Evolutionary conservation across 1,140 invertebrate species (phyloP).

Genomic region (Aphelinus certus): DNA sequence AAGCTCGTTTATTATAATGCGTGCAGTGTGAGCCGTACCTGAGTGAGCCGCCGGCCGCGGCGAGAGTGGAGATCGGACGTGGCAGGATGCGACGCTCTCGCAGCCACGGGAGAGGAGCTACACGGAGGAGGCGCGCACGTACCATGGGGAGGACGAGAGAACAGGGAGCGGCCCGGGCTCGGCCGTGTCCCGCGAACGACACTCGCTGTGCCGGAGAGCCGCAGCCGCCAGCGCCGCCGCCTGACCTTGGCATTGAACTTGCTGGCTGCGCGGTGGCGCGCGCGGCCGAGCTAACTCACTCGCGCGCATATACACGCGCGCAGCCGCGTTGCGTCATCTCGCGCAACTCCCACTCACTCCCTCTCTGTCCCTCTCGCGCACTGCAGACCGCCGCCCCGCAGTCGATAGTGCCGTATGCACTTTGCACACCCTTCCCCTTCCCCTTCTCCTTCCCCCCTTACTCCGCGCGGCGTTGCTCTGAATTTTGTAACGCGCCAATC

Average conservation of each 20-base stretch:
- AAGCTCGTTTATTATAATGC: not conserved
- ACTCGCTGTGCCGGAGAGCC: slow-evolving; percentile 46
- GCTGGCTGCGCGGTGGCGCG: slow-evolving; percentile 35
- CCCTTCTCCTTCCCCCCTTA: slow-evolving; percentile 39
- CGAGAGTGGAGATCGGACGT: not conserved
- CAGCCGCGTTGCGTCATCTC: slow-evolving; percentile 57
- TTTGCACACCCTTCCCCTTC: slow-evolving; percentile 42
- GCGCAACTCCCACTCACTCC: slow-evolving; percentile 59
- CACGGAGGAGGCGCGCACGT: not conserved
- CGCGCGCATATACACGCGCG: not conserved
- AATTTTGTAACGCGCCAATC: too few species aligned
- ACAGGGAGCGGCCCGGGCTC: slow-evolving; percentile 34
- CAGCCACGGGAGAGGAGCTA: not conserved
- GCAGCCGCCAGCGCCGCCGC: slow-evolving; percentile 44
- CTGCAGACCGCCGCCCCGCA: too few species aligned
- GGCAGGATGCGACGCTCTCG: not conserved
- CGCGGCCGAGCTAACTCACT: not conserved
- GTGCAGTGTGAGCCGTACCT: too few species aligned
- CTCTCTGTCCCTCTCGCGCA: slow-evolving; percentile 53
- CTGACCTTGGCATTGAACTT: slow-evolving; percentile 65
- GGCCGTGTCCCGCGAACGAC: slow-evolving; percentile 54
- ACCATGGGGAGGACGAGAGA: slow-evolving; percentile 7
- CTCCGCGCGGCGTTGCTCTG: not conserved
- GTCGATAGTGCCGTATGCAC: too few species aligned
- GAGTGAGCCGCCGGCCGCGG: not conserved